These are phyloP conservation scores for Diloba caeruleocephala DNA, from an alignment of 2,888 invertebrate genomes.

Conservation along the genomic window DNA sequence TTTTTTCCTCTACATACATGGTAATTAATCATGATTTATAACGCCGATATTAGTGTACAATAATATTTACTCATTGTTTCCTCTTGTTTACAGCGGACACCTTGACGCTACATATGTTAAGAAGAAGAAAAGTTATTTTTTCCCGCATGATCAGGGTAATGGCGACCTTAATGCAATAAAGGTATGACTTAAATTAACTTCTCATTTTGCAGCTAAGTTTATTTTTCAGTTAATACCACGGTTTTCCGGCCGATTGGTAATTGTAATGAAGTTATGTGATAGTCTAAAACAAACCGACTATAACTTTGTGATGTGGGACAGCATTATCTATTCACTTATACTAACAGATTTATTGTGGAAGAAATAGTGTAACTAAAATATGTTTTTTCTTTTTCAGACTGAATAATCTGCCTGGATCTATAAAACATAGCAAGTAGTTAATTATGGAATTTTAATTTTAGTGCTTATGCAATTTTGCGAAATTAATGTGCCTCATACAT, in stretches of 20 bases:
- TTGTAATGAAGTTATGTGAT: no score
- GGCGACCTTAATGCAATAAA: conserved; percentile 59
- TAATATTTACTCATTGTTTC: conserved; percentile 1
- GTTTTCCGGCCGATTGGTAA: no score
- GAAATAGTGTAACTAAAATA: conserved; percentile 1
- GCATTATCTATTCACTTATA: no score
- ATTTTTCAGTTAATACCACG: no score
- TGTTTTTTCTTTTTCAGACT: conserved; percentile 68
- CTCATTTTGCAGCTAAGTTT: no score
- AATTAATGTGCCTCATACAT: conserved; percentile 38
- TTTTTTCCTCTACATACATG: no score
- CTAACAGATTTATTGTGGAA: no score
- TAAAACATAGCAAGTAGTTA: conserved; percentile 37
- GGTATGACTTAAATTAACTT: conserved; percentile 46
- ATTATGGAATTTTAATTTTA: conserved; percentile 24
- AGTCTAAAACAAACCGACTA: no score
- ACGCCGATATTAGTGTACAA: not conserved
- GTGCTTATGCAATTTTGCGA: conserved; percentile 22
- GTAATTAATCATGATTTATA: no score
- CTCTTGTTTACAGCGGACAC: conserved; percentile 71
- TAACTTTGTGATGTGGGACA: no score
- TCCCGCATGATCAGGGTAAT: conserved; percentile 69
- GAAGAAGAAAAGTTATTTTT: conserved; percentile 82
- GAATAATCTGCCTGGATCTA: conserved; percentile 54
- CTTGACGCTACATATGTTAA: conserved; percentile 83